Conservation (phyloP, 2,113 vertebrate genomes). For the Pao palembangensis region DNA sequence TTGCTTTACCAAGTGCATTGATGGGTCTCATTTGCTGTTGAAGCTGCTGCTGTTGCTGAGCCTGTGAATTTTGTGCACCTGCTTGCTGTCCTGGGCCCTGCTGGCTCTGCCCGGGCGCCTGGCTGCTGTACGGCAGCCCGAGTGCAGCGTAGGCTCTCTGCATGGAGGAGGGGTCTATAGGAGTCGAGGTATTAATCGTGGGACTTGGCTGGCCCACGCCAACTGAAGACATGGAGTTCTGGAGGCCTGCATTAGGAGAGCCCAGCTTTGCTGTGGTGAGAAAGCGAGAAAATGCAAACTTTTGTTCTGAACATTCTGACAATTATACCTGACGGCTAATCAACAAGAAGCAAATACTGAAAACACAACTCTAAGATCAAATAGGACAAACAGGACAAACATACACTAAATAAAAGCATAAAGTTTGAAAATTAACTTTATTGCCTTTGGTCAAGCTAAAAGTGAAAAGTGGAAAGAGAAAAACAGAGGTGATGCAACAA, state of each 20-base stretch:
- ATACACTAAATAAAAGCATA: no score
- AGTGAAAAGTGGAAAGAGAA: no score
- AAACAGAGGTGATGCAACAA: no score
- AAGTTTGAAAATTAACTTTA: no score
- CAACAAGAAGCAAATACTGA: no score
- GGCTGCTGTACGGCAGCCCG: conserved; percentile 94
- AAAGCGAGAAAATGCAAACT: neutral
- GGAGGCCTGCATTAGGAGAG: conserved; percentile 85
- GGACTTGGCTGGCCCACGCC: conserved; percentile 86
- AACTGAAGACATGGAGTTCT: conserved; percentile 86
- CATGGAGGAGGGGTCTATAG: conserved; percentile 99
- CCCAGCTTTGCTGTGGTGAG: conserved; percentile 84
- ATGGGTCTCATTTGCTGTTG: conserved; percentile 90
- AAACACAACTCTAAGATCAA: no score
- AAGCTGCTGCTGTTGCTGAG: conserved; percentile 76
- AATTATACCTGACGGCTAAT: no score
- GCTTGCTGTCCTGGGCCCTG: conserved; percentile 84
- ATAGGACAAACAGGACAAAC: no score
- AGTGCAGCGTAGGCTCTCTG: conserved; percentile 96
- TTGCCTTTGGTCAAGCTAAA: no score
- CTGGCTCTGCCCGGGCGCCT: conserved; percentile 83
- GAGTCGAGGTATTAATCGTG: conserved; percentile 85
- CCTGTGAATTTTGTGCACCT: conserved; percentile 73
- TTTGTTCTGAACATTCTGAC: neutral
- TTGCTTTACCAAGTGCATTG: conserved; percentile 81